Percentiles rank a stretch among this genome's conserved stretches.
These are phyloP conservation scores for Caerostris darwini DNA, from an alignment of 1,140 invertebrate species.

Conservation along the genomic window DNA sequence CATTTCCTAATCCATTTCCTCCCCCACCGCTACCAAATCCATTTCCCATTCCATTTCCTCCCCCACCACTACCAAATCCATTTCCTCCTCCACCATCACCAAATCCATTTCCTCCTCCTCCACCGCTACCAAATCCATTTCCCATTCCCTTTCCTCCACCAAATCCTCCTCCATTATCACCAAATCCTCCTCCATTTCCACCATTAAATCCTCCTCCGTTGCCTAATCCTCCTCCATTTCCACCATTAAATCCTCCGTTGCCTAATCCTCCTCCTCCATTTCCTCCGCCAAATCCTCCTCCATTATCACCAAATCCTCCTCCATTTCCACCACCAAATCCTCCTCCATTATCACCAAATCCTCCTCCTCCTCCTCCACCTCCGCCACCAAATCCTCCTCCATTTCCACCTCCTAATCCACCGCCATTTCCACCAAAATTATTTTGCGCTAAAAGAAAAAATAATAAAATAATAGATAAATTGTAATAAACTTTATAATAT, in stretches of 20 bases:
- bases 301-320: neutral
- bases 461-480: too few relatives aligned
- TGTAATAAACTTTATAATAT: too few relatives aligned
- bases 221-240: neutral
- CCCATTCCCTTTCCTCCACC: neutral
- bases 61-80: neutral
- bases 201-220: neutral
- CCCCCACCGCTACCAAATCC: neutral
- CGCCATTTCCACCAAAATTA: neutral
- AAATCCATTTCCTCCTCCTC: too few relatives aligned
- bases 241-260: neutral
- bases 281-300: neutral
- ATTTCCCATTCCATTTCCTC: neutral
- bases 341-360: neutral
- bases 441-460: neutral
- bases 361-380: too few relatives aligned
- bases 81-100: neutral
- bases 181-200: neutral
- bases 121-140: too few relatives aligned
- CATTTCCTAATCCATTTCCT: neutral
- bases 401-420: too few relatives aligned
- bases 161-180: neutral
- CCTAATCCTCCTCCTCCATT: neutral
- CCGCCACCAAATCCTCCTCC: too few relatives aligned
- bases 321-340: neutral